Conservation (phyloP, 2,113 vertebrate species). For the Megaleporinus macrocephalus region DNA sequence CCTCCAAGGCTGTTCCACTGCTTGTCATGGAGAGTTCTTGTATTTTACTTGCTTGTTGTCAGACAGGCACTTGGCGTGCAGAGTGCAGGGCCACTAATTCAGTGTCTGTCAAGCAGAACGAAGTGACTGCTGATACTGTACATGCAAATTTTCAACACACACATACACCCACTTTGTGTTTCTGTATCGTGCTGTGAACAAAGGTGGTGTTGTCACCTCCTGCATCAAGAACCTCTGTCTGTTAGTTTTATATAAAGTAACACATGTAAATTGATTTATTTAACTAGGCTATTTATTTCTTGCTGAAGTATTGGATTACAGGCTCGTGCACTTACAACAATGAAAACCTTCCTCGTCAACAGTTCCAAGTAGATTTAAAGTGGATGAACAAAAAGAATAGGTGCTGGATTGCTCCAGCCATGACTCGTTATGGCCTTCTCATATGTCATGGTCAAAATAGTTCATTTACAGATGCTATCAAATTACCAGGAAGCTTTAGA, state of each 20-base stretch:
- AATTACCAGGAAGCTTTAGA: constrained; percentile 16
- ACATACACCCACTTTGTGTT: neutral
- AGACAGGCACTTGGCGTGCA: too few species aligned
- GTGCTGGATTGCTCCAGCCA: neutral
- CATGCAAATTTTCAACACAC: neutral
- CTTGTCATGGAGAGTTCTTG: too few species aligned
- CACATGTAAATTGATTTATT: neutral
- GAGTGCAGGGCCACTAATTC: neutral
- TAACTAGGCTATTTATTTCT: neutral
- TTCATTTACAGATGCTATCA: constrained; percentile 33
- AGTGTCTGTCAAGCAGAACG: neutral
- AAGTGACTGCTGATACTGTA: neutral
- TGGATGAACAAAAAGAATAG: neutral
- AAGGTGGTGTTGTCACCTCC: neutral
- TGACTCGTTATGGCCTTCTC: neutral
- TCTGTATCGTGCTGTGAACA: constrained; percentile 2
- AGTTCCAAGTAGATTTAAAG: neutral
- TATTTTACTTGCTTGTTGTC: too few species aligned
- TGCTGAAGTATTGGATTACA: neutral
- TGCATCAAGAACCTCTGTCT: neutral
- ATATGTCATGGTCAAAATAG: neutral
- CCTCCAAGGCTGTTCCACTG: too few species aligned
- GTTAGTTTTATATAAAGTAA: neutral
- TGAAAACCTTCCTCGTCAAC: neutral
- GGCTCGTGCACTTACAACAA: neutral